Percentiles rank a stretch among this genome's conserved stretches.
Conservation (phyloP, 2,113 vertebrate species). For the Melospiza melodia region DNA sequence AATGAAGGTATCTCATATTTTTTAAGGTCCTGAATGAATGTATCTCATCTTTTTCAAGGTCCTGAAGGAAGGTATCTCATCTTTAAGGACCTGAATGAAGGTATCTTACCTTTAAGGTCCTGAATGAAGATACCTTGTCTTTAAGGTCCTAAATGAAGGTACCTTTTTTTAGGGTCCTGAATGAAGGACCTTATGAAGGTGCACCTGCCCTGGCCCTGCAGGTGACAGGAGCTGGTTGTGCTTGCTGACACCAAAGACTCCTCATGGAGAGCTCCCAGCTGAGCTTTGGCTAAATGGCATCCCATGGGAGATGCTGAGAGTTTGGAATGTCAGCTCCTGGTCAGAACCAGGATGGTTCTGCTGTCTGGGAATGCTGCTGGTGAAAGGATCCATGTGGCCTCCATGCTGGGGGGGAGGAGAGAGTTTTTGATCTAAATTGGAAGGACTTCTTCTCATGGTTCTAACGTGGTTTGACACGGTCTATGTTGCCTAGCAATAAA, state of each 20-base stretch:
- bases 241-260: background rate
- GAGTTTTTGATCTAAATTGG: conserved; percentile 20
- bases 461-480: conserved; percentile 46
- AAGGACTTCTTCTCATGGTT: conserved; percentile 42
- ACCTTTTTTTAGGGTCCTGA: no score
- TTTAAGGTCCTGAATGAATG: no score
- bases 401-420: background rate
- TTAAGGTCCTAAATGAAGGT: no score
- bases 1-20: background rate
- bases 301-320: background rate
- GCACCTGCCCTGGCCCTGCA: background rate
- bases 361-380: background rate
- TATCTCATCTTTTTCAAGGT: no score
- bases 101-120: no score
- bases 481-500: conserved; percentile 67
- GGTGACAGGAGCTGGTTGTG: background rate
- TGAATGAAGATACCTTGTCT: no score
- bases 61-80: no score
- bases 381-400: background rate
- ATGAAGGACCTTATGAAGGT: background rate
- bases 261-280: background rate
- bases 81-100: no score
- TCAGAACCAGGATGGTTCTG: background rate
- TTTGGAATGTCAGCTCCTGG: background rate
- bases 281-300: background rate